Percentiles rank a stretch among this genome's conserved stretches.
Conservation (phyloP, 2,888 invertebrate genomes). For the Protophormia terraenovae region DNA sequence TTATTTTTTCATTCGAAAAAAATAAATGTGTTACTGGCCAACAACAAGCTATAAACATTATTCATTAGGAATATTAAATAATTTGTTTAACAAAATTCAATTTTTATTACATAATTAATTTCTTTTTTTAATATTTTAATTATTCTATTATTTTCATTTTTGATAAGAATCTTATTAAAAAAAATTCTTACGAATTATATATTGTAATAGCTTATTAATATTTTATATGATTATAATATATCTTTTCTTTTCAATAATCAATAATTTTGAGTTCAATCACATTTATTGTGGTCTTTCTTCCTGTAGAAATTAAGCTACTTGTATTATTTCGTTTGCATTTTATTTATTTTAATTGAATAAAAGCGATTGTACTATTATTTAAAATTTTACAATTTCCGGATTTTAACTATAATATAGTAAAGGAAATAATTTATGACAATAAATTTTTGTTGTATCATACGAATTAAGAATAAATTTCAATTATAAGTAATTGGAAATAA, state of each 20-base stretch:
- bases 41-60: neutral
- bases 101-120: neutral
- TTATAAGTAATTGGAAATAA: neutral
- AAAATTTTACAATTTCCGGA: slow-evolving; percentile 37
- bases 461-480: slow-evolving; percentile 1
- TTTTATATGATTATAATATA: neutral
- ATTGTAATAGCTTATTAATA: neutral
- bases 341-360: slow-evolving; percentile 16
- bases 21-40: too few species aligned
- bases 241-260: neutral
- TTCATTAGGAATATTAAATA: neutral
- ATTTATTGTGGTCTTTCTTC: neutral
- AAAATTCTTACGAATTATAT: neutral
- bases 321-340: slow-evolving; percentile 1
- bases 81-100: neutral
- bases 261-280: slow-evolving; percentile 46
- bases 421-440: slow-evolving; percentile 26
- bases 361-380: slow-evolving; percentile 53
- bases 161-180: neutral
- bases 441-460: neutral
- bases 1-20: neutral
- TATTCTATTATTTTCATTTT: neutral
- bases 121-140: neutral
- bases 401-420: neutral
- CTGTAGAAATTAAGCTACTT: neutral